Evolutionary conservation across 2,113 vertebrate species (phyloP).

Genomic region (Anser brachyrhynchus): DNA sequence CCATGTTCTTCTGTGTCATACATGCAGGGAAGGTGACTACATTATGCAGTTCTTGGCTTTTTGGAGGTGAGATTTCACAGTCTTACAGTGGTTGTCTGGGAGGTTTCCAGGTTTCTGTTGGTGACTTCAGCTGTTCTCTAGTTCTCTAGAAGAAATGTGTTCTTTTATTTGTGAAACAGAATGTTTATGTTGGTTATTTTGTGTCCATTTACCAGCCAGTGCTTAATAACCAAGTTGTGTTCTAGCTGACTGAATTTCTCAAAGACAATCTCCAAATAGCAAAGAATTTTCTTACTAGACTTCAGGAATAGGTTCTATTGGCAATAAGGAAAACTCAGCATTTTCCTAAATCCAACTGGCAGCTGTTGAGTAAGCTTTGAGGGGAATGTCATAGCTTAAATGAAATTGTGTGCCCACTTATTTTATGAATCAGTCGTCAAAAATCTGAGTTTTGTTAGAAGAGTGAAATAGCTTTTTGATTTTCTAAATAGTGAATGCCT

Average conservation of each 20-base stretch:
- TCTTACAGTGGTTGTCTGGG: not conserved
- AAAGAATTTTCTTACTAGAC: not conserved
- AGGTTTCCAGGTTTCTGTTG: not conserved
- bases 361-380: not conserved
- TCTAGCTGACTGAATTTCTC: not conserved
- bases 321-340: not conserved
- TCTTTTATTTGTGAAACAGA: not conserved
- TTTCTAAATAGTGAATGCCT: constrained; percentile 32
- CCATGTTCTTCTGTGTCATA: not conserved
- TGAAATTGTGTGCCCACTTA: not conserved
- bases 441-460: not conserved
- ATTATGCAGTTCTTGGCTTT: not conserved
- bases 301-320: not conserved
- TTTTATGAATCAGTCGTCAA: not conserved
- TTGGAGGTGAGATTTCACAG: not conserved
- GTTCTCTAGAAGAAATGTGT: not conserved
- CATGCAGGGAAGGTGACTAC: not conserved
- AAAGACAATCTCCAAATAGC: not conserved
- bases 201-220: not conserved
- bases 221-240: not conserved
- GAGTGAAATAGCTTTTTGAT: not conserved
- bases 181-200: not conserved
- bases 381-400: not conserved
- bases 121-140: not conserved
- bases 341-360: not conserved